These are phyloP conservation scores for Sinohyriopsis cumingii DNA, from an alignment of 2,888 invertebrate genomes.

Conservation along the genomic window DNA sequence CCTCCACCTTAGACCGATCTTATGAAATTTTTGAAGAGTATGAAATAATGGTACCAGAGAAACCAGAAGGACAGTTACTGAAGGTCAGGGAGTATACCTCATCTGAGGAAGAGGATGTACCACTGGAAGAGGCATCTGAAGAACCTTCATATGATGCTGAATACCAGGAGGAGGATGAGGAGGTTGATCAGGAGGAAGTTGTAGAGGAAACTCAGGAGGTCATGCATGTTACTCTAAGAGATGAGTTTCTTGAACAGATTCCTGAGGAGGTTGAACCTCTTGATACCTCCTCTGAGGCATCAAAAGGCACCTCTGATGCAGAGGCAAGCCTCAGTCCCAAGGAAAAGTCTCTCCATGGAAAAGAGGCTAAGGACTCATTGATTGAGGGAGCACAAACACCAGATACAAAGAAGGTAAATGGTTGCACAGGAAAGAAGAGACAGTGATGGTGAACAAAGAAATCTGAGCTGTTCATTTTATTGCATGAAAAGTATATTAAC, in stretches of 20 bases:
- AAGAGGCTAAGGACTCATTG: no score
- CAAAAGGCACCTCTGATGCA: neutral
- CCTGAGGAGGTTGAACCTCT: slow-evolving; percentile 33
- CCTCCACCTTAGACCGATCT: slow-evolving; percentile 11
- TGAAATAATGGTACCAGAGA: neutral
- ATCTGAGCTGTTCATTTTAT: no score
- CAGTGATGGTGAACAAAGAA: no score
- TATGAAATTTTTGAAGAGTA: slow-evolving; percentile 10
- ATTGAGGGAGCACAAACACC: no score
- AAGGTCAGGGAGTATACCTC: slow-evolving; percentile 40
- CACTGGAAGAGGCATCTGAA: slow-evolving; percentile 22
- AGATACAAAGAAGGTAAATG: no score
- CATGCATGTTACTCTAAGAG: slow-evolving; percentile 12
- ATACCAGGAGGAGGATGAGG: slow-evolving; percentile 13
- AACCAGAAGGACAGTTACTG: slow-evolving; percentile 26
- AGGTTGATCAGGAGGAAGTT: slow-evolving; percentile 47
- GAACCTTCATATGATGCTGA: slow-evolving; percentile 17
- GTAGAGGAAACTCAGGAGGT: slow-evolving; percentile 36
- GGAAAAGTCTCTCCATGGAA: no score
- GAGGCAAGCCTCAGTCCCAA: no score
- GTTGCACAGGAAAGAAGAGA: no score
- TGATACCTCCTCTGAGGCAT: slow-evolving; percentile 24
- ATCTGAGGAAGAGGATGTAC: slow-evolving; percentile 32
- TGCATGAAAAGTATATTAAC: no score
- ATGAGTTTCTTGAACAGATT: slow-evolving; percentile 31